A percentile compares a stretch with the other conserved stretches of the same genome.
Evolutionary conservation across 2,113 vertebrate genomes (phyloP).

Genomic region (Piaya cayana): DNA sequence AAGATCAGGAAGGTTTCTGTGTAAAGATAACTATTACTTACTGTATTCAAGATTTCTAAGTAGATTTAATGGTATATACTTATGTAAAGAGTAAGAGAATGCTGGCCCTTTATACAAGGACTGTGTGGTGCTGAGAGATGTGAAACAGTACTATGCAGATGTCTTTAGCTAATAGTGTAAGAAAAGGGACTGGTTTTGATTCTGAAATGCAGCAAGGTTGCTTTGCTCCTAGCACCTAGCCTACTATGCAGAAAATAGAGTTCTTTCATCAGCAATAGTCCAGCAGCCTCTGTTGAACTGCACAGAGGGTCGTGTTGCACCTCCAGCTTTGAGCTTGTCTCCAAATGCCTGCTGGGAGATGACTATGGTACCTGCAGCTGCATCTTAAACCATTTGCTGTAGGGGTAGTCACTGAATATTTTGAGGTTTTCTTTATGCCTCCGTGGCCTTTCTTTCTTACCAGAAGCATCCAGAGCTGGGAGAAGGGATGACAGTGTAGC

Average conservation of each 20-base stretch:
- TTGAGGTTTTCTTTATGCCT: background rate
- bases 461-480: background rate
- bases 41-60: background rate
- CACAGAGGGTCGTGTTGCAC: fast-evolving
- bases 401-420: background rate
- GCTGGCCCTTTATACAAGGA: background rate
- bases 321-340: background rate
- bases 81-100: background rate
- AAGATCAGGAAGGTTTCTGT: background rate
- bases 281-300: fast-evolving
- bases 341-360: background rate
- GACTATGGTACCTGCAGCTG: background rate
- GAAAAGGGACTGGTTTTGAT: background rate
- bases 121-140: background rate
- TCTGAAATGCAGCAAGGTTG: background rate
- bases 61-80: background rate
- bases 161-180: background rate
- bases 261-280: background rate
- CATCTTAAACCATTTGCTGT: background rate
- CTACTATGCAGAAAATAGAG: background rate
- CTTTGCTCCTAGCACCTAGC: background rate
- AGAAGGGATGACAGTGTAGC: background rate
- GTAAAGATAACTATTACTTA: background rate
- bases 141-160: background rate
- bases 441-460: background rate